A percentile compares a stretch with the other conserved stretches of the same genome.
These are phyloP conservation scores for Proterorhinus semilunaris DNA, from an alignment of 2,113 vertebrate genomes.

Conservation along the genomic window DNA sequence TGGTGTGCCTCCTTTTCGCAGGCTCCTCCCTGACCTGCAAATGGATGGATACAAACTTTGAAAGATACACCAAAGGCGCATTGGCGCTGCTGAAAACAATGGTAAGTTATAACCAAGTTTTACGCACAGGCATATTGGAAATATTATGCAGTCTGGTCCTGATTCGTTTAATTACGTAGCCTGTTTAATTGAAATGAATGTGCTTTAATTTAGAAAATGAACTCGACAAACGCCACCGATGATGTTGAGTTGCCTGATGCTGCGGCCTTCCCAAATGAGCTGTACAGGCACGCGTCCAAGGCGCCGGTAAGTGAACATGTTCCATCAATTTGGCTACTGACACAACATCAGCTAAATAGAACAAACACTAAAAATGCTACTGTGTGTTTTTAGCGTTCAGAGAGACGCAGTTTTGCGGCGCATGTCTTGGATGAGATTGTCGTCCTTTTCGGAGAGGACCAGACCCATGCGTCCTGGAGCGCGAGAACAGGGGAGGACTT, in stretches of 20 bases:
- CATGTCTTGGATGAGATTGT: constrained; percentile 53
- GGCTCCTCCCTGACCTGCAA: constrained; percentile 49
- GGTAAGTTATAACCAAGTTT: constrained; percentile 41
- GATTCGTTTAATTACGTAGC: background rate
- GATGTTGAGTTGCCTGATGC: background rate
- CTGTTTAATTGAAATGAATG: too few relatives aligned
- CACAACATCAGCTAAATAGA: too few relatives aligned
- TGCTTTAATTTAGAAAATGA: constrained; percentile 35
- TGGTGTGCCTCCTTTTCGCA: constrained; percentile 36
- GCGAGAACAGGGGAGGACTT: constrained; percentile 47
- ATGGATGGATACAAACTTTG: constrained; percentile 62
- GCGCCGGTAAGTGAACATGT: constrained; percentile 44
- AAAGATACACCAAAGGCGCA: constrained; percentile 25
- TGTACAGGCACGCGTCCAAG: constrained; percentile 30
- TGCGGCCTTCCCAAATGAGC: constrained; percentile 37
- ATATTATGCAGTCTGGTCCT: too few relatives aligned
- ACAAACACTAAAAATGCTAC: background rate
- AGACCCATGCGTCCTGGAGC: constrained; percentile 57
- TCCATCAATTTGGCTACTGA: background rate
- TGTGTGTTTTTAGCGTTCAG: constrained; percentile 43
- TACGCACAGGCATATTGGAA: background rate
- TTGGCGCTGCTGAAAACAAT: constrained; percentile 40
- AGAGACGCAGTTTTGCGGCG: constrained; percentile 49
- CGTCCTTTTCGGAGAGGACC: constrained; percentile 47
- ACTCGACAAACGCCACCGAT: constrained; percentile 39